These are phyloP conservation scores for Propithecus coquereli DNA, from an alignment of 2,113 vertebrate species.

Conservation along the genomic window DNA sequence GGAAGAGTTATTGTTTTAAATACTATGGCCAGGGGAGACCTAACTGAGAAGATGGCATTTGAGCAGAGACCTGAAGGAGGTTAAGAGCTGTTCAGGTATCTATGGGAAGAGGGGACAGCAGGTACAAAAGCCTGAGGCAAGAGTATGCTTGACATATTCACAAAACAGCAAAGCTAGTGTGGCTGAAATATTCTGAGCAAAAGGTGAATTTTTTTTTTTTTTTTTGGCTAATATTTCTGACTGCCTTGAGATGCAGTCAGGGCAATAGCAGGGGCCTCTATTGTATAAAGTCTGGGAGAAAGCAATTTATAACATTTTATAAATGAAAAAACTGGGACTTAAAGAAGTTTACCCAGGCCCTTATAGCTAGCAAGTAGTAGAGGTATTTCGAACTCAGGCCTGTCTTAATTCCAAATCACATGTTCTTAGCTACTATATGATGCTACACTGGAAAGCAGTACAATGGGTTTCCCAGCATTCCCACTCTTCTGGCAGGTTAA, in stretches of 20 bases:
- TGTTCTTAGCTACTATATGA: neutral
- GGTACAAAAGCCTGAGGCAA: neutral
- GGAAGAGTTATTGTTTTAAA: neutral
- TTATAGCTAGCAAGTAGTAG: neutral
- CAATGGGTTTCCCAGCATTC: neutral
- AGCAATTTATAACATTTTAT: neutral
- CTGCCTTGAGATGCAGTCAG: neutral
- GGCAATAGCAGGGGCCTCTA: neutral
- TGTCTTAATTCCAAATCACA: neutral
- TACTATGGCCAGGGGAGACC: neutral
- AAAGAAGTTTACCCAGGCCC: neutral
- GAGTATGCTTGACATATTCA: neutral
- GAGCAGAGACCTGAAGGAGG: neutral
- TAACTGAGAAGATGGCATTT: neutral
- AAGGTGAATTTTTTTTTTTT: too few relatives aligned
- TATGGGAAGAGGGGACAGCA: neutral
- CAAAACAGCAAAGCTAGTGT: neutral
- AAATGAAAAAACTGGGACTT: neutral
- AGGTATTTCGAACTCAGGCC: neutral
- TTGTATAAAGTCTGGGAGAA: neutral
- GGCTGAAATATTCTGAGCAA: neutral
- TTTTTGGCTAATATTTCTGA: too few relatives aligned
- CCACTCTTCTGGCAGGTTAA: neutral
- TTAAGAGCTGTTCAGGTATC: neutral
- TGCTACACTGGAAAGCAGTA: neutral